phyloP scores from a whole-genome alignment of 2,113 vertebrate species.

The Peromyscus maniculatus region DNA sequence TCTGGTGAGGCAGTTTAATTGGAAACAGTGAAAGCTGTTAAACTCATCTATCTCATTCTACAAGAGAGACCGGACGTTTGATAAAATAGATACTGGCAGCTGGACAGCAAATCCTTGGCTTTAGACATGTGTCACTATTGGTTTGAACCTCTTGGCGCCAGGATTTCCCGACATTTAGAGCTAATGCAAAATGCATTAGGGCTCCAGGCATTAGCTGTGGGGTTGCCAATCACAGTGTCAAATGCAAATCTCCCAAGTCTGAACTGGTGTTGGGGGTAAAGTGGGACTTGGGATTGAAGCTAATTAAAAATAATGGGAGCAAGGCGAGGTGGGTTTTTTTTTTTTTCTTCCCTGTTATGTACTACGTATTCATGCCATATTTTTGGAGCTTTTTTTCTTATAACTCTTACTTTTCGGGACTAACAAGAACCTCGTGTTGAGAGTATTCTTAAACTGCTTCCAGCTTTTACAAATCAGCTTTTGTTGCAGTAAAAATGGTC shows the following conservation, averaged over 20 bases:
- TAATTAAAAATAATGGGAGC: constrained; percentile 91
- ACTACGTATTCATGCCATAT: constrained; percentile 85
- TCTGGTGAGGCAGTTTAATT: constrained; percentile 81
- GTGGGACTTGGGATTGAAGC: constrained; percentile 84
- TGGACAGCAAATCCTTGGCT: constrained; percentile 73
- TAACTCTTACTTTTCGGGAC: constrained; percentile 87
- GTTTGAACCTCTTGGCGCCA: constrained; percentile 84
- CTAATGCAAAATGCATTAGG: constrained; percentile 88
- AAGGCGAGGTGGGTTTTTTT: constrained; percentile 67
- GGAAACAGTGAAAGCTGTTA: constrained; percentile 83
- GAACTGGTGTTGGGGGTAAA: constrained; percentile 87
- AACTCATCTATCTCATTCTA: constrained; percentile 78
- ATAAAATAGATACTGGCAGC: constrained; percentile 86
- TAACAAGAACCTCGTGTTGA: constrained; percentile 89
- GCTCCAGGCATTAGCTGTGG: constrained; percentile 82
- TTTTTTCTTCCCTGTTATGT: constrained; percentile 73
- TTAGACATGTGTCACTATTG: constrained; percentile 85
- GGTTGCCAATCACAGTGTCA: constrained; percentile 84
- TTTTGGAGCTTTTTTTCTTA: constrained; percentile 84
- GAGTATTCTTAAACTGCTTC: constrained; percentile 88
- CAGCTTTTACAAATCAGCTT: constrained; percentile 89
- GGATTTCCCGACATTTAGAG: constrained; percentile 84
- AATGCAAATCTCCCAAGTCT: constrained; percentile 78
- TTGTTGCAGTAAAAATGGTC: constrained; percentile 86
- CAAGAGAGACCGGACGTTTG: constrained; percentile 80